These are phyloP conservation scores for Anastrepha obliqua DNA, from an alignment of 1,140 invertebrate genomes.

Conservation along the genomic window DNA sequence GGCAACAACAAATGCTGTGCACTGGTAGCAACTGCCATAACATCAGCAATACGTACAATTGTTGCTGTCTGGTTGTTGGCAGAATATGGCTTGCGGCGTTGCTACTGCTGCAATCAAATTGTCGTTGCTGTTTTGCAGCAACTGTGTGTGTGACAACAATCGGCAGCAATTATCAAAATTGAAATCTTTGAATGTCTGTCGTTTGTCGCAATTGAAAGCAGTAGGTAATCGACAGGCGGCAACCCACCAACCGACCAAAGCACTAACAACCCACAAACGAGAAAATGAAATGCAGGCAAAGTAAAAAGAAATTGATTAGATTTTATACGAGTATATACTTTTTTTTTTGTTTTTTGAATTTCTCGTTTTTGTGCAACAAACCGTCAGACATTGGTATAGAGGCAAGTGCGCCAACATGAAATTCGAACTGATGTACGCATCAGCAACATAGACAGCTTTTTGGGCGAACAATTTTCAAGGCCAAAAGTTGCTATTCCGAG, in stretches of 20 bases:
- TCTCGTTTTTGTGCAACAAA: not conserved
- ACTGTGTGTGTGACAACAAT: not conserved
- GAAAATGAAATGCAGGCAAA: not conserved
- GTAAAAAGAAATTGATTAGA: conserved; percentile 4
- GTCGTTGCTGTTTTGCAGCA: not conserved
- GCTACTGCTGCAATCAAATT: not conserved
- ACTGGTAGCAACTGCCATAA: not conserved
- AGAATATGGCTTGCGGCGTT: not conserved
- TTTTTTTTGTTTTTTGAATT: no score
- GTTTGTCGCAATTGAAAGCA: conserved; percentile 31
- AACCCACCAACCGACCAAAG: not conserved
- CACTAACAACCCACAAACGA: not conserved
- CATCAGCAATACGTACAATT: not conserved
- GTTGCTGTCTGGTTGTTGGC: not conserved
- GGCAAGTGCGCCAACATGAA: no score
- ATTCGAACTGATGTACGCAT: no score
- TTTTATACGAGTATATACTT: not conserved
- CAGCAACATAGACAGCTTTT: no score
- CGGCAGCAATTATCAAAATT: conserved; percentile 54
- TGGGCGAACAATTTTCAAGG: no score
- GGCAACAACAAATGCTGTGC: not conserved
- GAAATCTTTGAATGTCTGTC: conserved; percentile 33
- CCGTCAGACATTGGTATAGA: not conserved
- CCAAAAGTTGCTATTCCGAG: no score
- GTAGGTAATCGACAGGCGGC: not conserved